Conservation (phyloP, 35 echinoderm and acorn worm genomes). For the Apostichopus japonicus region DNA sequence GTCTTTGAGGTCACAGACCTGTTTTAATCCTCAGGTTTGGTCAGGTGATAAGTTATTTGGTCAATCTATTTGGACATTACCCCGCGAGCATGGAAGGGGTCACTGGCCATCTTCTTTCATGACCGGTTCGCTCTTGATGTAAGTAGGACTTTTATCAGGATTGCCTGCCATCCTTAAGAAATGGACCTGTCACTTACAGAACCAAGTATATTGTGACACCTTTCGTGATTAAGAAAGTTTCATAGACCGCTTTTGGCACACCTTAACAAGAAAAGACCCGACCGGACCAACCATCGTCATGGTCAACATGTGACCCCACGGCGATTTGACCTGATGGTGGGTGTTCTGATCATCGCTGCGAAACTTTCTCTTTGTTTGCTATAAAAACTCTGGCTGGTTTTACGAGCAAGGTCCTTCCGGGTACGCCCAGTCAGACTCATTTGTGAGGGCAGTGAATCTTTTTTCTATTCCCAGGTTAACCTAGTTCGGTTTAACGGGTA, state of each 20-base stretch:
- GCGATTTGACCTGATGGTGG: constrained; percentile 24
- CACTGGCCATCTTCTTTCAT: constrained; percentile 12
- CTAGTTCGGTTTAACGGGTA: neutral
- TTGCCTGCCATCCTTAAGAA: neutral
- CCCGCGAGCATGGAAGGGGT: constrained; percentile 13
- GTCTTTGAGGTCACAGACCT: neutral
- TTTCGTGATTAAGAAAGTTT: neutral
- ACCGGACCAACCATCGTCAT: constrained; percentile 26
- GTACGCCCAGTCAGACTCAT: neutral
- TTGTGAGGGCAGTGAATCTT: neutral
- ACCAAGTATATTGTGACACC: neutral
- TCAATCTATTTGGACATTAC: constrained; percentile 21
- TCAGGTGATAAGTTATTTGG: constrained; percentile 1
- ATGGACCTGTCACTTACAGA: neutral
- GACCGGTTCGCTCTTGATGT: neutral
- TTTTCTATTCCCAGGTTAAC: neutral
- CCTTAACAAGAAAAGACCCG: neutral
- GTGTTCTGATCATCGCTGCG: constrained; percentile 7
- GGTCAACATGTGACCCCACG: neutral
- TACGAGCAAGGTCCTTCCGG: neutral
- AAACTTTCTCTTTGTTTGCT: neutral
- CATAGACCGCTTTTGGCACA: constrained; percentile 17
- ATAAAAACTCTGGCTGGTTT: neutral
- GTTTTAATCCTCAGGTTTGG: neutral
- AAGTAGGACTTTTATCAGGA: neutral